Evolutionary conservation across 2,797 vertebrate genomes (phyloP).

Genomic region (Melanotaenia nigrans): DNA sequence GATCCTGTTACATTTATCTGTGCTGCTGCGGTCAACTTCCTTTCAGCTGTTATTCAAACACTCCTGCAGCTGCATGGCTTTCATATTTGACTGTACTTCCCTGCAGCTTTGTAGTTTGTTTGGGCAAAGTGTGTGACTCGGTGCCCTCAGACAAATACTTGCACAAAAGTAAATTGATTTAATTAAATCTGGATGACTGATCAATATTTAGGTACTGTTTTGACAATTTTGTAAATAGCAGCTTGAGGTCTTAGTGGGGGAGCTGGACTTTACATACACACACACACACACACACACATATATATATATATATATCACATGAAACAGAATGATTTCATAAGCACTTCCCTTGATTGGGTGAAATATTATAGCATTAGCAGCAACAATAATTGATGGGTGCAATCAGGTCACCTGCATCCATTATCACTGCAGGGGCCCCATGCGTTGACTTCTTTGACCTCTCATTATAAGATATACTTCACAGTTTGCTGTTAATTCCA

Average conservation of each 20-base stretch:
- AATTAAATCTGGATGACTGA: neutral
- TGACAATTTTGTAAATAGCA: too few relatives aligned
- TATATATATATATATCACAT: too few relatives aligned
- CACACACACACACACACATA: too few relatives aligned
- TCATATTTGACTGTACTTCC: neutral
- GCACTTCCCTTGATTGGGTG: neutral
- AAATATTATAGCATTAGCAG: neutral
- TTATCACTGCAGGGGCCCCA: slow-evolving; percentile 4
- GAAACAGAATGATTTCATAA: too few relatives aligned
- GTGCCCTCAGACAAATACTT: neutral
- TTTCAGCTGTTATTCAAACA: slow-evolving; percentile 18
- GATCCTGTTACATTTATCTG: slow-evolving; percentile 6
- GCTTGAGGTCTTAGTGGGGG: too few relatives aligned
- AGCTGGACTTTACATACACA: too few relatives aligned
- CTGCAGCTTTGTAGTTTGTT: neutral
- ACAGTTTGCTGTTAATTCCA: slow-evolving; percentile 30
- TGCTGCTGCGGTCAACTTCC: neutral
- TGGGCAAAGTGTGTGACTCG: neutral
- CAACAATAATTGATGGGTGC: neutral
- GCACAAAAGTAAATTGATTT: neutral
- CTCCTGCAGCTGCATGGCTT: neutral
- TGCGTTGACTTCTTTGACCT: slow-evolving; percentile 30
- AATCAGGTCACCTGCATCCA: slow-evolving; percentile 21
- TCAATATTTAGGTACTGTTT: too few relatives aligned
- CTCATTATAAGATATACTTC: slow-evolving; percentile 22